Evolutionary conservation across 2,113 vertebrate species (phyloP), one percentile per base, ranked within the genome.

Genomic region (Atherinomorus stipes): DNA sequence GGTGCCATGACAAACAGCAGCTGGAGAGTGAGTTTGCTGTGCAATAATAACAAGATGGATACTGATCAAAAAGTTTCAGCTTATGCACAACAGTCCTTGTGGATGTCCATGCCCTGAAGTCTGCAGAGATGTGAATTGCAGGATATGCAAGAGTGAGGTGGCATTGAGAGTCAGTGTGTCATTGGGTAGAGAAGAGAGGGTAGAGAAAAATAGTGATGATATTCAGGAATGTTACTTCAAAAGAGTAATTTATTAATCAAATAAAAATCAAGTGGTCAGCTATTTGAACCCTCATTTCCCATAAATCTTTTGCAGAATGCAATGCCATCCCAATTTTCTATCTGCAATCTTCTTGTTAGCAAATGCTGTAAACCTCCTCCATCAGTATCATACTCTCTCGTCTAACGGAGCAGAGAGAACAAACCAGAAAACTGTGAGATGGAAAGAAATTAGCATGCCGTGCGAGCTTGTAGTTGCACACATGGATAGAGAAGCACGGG

Each of bases 401-500:
- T 15, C 16, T 23, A 67, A 37, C 23, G 19, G 50, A 45, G 31
- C 67, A 51, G 44, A 58, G 60, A 34, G 58, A 52, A 64, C n/a
- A 19, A n/a, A 44, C 75, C 40, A 53, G 34, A 64, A 71, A 66
- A 71, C 26, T 16, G 16, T 70, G 64, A 72, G 71, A 75, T 66
- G 84, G 68, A 84, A 83, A 67, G 63, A 67, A 78, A 85, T 88
- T 51, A 85, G 9, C 80, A 85, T 61, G 78, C 80, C 3, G 44
- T 4, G 47, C 54, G 19, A 31, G 44, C 58, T 49, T 31, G 42
- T 8, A 22, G 34, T 56, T 53, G 71, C 59, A 70, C 80, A 74
- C 54, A 40, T 11, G 45, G 38, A 64, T 38, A 40, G 16, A 62
- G 67, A 71, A 23, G 26, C 73, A 34, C 53, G 50, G 40, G 66